Evolutionary conservation across 2,888 invertebrate species (phyloP).

Genomic region (Drosophila diplacantha): DNA sequence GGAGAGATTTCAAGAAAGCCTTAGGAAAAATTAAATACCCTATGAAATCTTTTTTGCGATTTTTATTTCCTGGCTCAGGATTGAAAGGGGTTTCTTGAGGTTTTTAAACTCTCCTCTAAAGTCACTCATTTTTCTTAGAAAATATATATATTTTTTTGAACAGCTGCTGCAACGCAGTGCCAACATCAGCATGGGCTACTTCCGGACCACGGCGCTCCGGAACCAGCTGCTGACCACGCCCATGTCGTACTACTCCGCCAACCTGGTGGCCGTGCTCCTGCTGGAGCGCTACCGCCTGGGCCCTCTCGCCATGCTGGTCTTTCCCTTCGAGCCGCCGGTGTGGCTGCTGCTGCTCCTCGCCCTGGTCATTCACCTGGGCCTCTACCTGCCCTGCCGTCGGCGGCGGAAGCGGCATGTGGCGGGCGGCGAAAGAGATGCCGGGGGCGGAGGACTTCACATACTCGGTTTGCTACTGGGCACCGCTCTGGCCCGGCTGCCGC

Average conservation of each 20-base stretch:
- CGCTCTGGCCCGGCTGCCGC: constrained; percentile 35
- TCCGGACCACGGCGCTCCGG: constrained; percentile 46
- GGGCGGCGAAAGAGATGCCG: not conserved
- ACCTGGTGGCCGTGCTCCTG: constrained; percentile 49
- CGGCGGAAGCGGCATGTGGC: not conserved
- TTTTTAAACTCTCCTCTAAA: too few relatives aligned
- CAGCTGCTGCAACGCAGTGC: constrained; percentile 40
- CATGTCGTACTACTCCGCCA: constrained; percentile 56
- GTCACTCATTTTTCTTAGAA: too few relatives aligned
- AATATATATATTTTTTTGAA: not conserved
- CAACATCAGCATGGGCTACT: constrained; percentile 64
- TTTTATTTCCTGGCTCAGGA: too few relatives aligned
- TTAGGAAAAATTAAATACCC: too few relatives aligned
- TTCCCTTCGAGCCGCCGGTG: constrained; percentile 49
- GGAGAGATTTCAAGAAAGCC: too few relatives aligned
- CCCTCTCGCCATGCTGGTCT: constrained; percentile 44
- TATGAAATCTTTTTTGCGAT: too few relatives aligned
- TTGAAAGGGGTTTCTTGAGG: too few relatives aligned
- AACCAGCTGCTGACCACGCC: constrained; percentile 50
- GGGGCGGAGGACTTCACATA: constrained; percentile 34
- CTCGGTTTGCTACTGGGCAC: constrained; percentile 49
- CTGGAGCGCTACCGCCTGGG: constrained; percentile 41
- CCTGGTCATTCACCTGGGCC: constrained; percentile 35
- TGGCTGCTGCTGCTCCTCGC: constrained; percentile 46
- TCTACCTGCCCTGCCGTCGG: constrained; percentile 37